These are phyloP conservation scores for Aphyosemion australe DNA, from an alignment of 2,113 vertebrate species.

Conservation along the genomic window DNA sequence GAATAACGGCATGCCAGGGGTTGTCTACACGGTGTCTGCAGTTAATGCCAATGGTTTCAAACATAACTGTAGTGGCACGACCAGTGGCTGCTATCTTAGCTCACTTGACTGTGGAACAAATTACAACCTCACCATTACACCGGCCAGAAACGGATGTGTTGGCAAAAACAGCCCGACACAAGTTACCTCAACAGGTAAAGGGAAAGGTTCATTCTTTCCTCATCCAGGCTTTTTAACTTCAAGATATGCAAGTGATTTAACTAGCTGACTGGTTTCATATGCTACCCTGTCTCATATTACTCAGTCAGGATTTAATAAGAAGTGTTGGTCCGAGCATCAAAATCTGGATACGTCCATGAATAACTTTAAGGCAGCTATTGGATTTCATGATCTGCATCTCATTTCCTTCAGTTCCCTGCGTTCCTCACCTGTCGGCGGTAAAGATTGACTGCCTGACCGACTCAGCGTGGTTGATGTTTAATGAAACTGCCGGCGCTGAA, in stretches of 20 bases:
- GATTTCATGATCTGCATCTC: not conserved
- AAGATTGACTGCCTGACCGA: slow-evolving; percentile 78
- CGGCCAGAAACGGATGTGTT: slow-evolving; percentile 59
- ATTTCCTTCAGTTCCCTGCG: slow-evolving; percentile 70
- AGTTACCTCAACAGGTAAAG: slow-evolving; percentile 65
- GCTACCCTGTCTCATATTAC: no score
- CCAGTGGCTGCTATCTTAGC: slow-evolving; percentile 53
- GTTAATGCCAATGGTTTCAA: not conserved
- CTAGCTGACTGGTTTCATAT: no score
- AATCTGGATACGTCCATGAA: no score
- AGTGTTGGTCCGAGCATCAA: no score
- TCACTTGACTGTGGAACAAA: slow-evolving; percentile 65
- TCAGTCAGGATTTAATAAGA: no score
- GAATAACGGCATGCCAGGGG: slow-evolving; percentile 48
- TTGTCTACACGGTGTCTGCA: slow-evolving; percentile 57
- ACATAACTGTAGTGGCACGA: slow-evolving; percentile 60
- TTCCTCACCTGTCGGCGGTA: slow-evolving; percentile 61
- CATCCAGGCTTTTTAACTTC: no score
- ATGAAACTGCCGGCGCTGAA: slow-evolving; percentile 54
- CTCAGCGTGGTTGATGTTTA: slow-evolving; percentile 70
- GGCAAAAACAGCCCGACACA: slow-evolving; percentile 58
- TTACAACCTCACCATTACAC: slow-evolving; percentile 74
- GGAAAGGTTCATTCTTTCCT: not conserved
- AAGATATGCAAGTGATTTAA: no score
- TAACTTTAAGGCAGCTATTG: no score